Conservation (phyloP, 2,113 vertebrate genomes). For the Microcebus tavaratra region DNA sequence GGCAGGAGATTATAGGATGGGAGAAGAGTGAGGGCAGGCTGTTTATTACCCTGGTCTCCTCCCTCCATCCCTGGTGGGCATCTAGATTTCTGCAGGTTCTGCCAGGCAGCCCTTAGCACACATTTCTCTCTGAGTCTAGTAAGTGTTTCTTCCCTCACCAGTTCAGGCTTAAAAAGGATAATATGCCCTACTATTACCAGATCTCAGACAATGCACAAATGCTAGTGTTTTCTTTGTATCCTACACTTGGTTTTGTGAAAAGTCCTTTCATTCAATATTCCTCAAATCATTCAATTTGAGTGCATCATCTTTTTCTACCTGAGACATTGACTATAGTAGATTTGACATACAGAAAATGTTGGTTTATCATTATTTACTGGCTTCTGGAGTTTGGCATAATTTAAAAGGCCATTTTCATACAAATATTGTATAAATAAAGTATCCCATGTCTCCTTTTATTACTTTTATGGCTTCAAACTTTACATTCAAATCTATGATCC, state of each 20-base stretch:
- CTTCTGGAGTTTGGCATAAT: neutral
- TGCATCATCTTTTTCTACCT: neutral
- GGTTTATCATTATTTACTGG: neutral
- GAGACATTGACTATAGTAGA: neutral
- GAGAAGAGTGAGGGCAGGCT: neutral
- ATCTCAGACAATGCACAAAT: neutral
- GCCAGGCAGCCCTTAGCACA: neutral
- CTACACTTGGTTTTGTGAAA: neutral
- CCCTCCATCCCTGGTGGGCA: neutral
- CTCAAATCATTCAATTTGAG: neutral
- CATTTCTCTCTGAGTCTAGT: neutral
- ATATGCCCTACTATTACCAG: neutral
- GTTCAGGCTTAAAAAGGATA: neutral
- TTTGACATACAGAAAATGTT: neutral
- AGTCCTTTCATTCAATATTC: neutral
- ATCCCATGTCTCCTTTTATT: neutral
- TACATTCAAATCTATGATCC: neutral
- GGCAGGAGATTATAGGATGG: neutral
- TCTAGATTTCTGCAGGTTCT: neutral
- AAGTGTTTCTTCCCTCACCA: neutral
- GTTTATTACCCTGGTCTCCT: neutral
- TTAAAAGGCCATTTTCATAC: neutral
- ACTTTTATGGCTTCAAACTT: conserved; percentile 8
- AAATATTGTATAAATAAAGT: neutral
- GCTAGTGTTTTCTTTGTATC: neutral